Percentiles rank a stretch among this genome's conserved stretches.
Conservation (phyloP, 2,113 vertebrate genomes). For the Gobius niger region DNA sequence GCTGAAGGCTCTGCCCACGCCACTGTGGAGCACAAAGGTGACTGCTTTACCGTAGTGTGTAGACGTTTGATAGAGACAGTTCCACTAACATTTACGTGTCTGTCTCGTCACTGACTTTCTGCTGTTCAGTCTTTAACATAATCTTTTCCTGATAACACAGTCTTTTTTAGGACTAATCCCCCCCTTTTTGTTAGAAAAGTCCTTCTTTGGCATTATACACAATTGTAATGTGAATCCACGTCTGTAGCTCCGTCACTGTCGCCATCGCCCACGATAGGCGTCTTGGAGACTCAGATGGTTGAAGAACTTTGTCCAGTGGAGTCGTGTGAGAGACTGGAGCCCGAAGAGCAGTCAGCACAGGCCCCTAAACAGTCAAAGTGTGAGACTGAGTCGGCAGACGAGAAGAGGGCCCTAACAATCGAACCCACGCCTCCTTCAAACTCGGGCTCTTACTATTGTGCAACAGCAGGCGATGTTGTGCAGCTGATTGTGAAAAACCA, state of each 20-base stretch:
- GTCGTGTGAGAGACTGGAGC: constrained; percentile 75
- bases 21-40: constrained; percentile 77
- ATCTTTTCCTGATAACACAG: constrained; percentile 24
- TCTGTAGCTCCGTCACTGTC: constrained; percentile 73
- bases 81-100: constrained; percentile 53
- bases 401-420: constrained; percentile 80
- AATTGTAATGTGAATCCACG: constrained; percentile 67
- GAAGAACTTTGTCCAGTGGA: constrained; percentile 55
- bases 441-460: constrained; percentile 84
- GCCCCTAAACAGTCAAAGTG: constrained; percentile 78
- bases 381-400: constrained; percentile 72
- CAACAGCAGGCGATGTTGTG: constrained; percentile 85
- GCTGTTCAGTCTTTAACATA: constrained; percentile 31
- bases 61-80: constrained; percentile 49
- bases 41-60: constrained; percentile 54
- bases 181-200: constrained; percentile 33
- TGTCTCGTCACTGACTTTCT: constrained; percentile 39
- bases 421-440: constrained; percentile 80
- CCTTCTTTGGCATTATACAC: constrained; percentile 50
- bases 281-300: constrained; percentile 60
- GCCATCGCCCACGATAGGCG: constrained; percentile 56
- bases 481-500: constrained; percentile 85
- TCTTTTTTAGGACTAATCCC: constrained; percentile 34
- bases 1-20: constrained; percentile 73
- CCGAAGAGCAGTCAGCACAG: constrained; percentile 75